Conservation (phyloP, 2,797 vertebrate species). For the Sebastes elongatus region DNA sequence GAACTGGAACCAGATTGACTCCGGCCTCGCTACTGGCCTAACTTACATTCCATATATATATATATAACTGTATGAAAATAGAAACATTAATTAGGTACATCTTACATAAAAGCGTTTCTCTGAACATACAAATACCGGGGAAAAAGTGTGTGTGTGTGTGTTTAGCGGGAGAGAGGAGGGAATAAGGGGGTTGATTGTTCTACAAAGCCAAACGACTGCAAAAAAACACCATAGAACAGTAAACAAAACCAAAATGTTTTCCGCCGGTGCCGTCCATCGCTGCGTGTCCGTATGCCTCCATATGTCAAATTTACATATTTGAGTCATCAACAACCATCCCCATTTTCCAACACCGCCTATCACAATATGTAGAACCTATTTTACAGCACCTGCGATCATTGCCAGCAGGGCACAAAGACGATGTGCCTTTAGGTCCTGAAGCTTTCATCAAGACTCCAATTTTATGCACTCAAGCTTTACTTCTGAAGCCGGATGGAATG, state of each 20-base stretch:
- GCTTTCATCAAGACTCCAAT: slow-evolving; percentile 16
- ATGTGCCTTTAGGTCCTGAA: neutral
- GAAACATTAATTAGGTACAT: slow-evolving; percentile 76
- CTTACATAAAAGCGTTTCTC: slow-evolving; percentile 71
- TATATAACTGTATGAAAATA: slow-evolving; percentile 76
- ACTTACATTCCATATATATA: slow-evolving; percentile 71
- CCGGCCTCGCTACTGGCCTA: slow-evolving; percentile 65
- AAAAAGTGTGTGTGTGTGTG: neutral
- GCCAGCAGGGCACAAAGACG: neutral
- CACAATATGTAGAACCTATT: slow-evolving; percentile 38
- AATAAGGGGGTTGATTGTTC: slow-evolving; percentile 42
- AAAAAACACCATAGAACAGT: slow-evolving; percentile 65
- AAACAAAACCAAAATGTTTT: slow-evolving; percentile 40
- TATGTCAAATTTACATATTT: slow-evolving; percentile 53
- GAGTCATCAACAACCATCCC: slow-evolving; percentile 22
- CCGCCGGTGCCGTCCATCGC: neutral
- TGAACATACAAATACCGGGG: slow-evolving; percentile 71
- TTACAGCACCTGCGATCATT: slow-evolving; percentile 53
- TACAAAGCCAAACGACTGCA: slow-evolving; percentile 68
- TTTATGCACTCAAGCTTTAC: neutral
- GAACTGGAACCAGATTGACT: slow-evolving; percentile 61
- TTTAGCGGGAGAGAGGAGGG: neutral
- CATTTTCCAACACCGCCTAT: slow-evolving; percentile 46
- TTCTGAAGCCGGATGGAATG: neutral
- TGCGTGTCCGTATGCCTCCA: slow-evolving; percentile 16